Base-by-base conservation (phyloP, 1,140 invertebrate species). In the Eurosta solidaginis region DNA sequence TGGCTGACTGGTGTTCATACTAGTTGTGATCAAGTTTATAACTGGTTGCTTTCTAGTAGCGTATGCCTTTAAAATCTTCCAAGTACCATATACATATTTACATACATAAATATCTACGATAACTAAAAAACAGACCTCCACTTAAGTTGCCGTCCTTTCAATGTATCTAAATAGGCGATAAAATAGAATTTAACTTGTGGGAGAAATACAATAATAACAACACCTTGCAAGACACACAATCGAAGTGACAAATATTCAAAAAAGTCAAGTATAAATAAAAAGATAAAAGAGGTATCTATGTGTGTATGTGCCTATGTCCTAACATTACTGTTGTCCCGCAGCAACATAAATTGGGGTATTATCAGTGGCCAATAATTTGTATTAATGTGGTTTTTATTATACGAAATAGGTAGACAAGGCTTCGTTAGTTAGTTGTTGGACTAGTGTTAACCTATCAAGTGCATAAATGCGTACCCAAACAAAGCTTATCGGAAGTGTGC, bases 161-260 rank as follows among this genome's bases (percentile, higher is more conserved):
- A 68, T 36, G 36, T 29, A 33, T 68, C 59, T 33, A 68, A 68
- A 68, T n/a, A 40, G 59, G 33, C 33, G 3, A 68, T 68, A 14
- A 68, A 68, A 68, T 68, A 68, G 40, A 68, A 40, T 68, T 59
- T 3, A 17, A 36, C 54, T 29, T 36, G 59, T 68, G 33, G 59
- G 59, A 68, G 59, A 68, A 68, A 68, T 68, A 33, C 59, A 68
- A 68, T 33, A 68, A 68, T 68, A 68, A 40, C 59, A 68, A 68
- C 22, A n/a, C 1, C 36, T 33, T 68, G 59, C 59, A 36, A 7
- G 36, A 68, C 59, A 68, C n/a, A 36, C 20, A 40, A 49, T 3
- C 9, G 20, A 54, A 59, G 29, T 59, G 59, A 68, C 40, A 68
- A 68, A 33, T 40, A 33, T n/a, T 22, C n/a, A 59, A 68, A 68